A percentile compares a stretch with the other conserved stretches of the same genome.
Conservation (phyloP, 2,888 invertebrate genomes). For the Ormyrus thymus region DNA sequence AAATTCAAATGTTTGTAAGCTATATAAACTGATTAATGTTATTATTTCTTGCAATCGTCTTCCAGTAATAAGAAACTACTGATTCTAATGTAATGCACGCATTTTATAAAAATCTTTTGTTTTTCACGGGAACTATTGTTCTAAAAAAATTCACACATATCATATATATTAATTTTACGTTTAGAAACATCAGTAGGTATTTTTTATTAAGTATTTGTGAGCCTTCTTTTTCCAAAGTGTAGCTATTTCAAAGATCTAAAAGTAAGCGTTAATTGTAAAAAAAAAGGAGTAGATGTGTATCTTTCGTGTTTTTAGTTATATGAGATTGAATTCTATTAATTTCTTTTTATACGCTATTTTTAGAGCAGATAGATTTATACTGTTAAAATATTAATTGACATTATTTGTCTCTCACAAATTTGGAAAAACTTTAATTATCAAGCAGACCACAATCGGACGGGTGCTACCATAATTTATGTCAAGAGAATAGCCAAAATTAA, state of each 20-base stretch:
- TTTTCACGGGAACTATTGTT: conserved; percentile 10
- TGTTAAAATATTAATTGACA: conserved; percentile 28
- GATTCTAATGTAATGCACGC: neutral
- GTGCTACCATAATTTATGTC: conserved; percentile 38
- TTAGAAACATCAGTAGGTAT: conserved; percentile 50
- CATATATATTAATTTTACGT: conserved; percentile 40
- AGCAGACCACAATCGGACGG: conserved; percentile 25
- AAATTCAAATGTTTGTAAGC: conserved; percentile 16
- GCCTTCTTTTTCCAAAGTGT: conserved; percentile 37
- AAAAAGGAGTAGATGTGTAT: conserved; percentile 12
- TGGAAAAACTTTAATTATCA: conserved; percentile 23
- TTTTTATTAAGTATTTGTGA: conserved; percentile 37
- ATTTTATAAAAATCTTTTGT: conserved; percentile 21
- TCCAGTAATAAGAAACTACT: conserved; percentile 12
- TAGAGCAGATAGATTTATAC: conserved; percentile 42
- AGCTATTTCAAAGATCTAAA: conserved; percentile 34
- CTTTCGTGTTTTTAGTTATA: conserved; percentile 40
- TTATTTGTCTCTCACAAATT: conserved; percentile 55
- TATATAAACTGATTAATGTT: conserved; percentile 32
- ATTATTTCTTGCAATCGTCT: conserved; percentile 31
- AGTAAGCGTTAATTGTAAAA: conserved; percentile 39
- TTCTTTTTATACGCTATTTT: conserved; percentile 38
- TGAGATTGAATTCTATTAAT: conserved; percentile 29
- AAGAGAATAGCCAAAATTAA: conserved; percentile 52
- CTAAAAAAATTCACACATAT: conserved; percentile 52